A percentile compares a stretch with the other conserved stretches of the same genome.
phyloP scores from a whole-genome alignment of 1,140 invertebrate genomes.

The Berghia stephanieae region DNA sequence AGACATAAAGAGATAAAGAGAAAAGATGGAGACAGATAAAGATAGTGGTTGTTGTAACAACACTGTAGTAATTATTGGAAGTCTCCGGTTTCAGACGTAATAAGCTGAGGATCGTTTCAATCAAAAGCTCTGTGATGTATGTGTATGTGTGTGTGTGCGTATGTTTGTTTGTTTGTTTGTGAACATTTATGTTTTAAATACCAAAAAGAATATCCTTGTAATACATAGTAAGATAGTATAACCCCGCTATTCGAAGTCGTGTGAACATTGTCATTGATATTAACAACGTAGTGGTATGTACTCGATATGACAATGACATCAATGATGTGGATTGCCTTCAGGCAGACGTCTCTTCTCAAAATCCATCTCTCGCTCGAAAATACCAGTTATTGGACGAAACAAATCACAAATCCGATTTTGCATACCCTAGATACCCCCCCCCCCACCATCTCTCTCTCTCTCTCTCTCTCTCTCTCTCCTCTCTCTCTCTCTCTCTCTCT shows the following conservation, averaged over 20 bases:
- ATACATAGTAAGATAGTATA: too few species aligned
- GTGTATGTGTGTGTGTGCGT: background rate
- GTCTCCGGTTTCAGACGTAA: too few species aligned
- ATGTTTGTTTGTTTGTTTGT: background rate
- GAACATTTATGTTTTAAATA: background rate
- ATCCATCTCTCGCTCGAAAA: background rate
- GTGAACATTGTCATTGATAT: background rate
- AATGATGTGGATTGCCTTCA: background rate
- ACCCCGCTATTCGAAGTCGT: too few species aligned
- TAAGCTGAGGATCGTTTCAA: background rate
- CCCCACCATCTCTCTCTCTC: background rate
- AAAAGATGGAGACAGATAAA: background rate
- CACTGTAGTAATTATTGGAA: background rate
- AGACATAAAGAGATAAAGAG: too few species aligned
- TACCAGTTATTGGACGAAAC: background rate
- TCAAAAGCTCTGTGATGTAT: background rate
- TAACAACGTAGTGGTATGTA: background rate
- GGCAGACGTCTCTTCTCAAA: background rate
- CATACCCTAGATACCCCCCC: background rate
- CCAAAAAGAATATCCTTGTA: background rate
- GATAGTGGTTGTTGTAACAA: background rate
- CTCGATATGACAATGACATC: background rate
- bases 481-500: background rate
- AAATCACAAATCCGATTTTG: too few species aligned
- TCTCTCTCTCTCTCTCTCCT: slow-evolving; percentile 2